A percentile compares a stretch with the other conserved stretches of the same genome.
phyloP scores from a whole-genome alignment of 2,888 invertebrate species.

The Sturmia bella region DNA sequence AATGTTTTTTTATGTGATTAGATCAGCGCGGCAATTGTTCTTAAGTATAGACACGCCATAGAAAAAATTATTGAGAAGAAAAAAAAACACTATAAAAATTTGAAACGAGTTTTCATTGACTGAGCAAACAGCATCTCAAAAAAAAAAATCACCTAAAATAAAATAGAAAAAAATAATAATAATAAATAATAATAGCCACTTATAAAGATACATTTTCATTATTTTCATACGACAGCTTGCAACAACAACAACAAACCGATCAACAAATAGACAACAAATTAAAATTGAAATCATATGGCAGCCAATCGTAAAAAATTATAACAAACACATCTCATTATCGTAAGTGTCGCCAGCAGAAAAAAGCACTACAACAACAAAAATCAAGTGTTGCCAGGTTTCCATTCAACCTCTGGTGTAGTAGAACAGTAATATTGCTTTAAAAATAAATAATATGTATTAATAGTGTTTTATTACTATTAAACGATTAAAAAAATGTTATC shows the following conservation, averaged over 20 bases:
- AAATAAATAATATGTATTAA: too few relatives aligned
- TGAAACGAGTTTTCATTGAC: constrained; percentile 52
- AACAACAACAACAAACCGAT: constrained; percentile 37
- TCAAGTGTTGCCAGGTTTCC: constrained; percentile 33
- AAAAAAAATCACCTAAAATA: neutral
- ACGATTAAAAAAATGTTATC: too few relatives aligned
- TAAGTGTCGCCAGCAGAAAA: constrained; percentile 2
- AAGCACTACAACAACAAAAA: neutral
- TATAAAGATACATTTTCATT: constrained; percentile 46
- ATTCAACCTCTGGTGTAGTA: too few relatives aligned
- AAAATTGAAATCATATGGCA: constrained; percentile 51
- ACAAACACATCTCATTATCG: constrained; percentile 36
- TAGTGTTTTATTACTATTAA: too few relatives aligned
- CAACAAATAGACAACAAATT: constrained; percentile 38
- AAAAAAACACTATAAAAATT: constrained; percentile 20
- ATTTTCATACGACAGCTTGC: constrained; percentile 30
- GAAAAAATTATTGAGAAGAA: constrained; percentile 32
- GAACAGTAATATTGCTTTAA: too few relatives aligned
- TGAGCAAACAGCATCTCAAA: constrained; percentile 39
- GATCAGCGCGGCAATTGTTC: constrained; percentile 58
- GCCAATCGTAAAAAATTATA: constrained; percentile 41
- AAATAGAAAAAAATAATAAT: neutral
- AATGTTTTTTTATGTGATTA: constrained; percentile 50
- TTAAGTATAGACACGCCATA: constrained; percentile 43
- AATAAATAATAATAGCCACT: constrained; percentile 13